Evolutionary conservation across 2,888 invertebrate species (phyloP).

Genomic region (Cantharis flavilabris): DNA sequence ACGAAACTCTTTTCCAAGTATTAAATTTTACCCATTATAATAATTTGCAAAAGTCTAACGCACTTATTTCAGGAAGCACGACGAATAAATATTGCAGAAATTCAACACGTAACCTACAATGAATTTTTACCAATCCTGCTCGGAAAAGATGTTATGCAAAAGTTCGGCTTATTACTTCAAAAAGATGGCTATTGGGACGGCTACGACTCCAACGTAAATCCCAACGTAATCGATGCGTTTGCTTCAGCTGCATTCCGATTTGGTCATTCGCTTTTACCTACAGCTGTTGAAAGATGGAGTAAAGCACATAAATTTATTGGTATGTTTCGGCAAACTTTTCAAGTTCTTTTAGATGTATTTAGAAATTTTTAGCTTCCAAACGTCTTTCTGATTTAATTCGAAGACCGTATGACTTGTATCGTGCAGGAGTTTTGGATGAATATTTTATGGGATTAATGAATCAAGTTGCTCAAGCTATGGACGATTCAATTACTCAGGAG

Average conservation of each 20-base stretch:
- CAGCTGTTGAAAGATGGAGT: slow-evolving; percentile 91
- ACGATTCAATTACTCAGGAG: slow-evolving; percentile 88
- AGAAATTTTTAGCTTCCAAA: slow-evolving; percentile 72
- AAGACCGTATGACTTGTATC: slow-evolving; percentile 86
- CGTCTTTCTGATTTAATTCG: slow-evolving; percentile 86
- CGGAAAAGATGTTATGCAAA: slow-evolving; percentile 90
- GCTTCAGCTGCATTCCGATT: slow-evolving; percentile 92
- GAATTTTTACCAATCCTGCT: slow-evolving; percentile 87
- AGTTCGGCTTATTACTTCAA: slow-evolving; percentile 81
- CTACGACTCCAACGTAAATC: slow-evolving; percentile 83
- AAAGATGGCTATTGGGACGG: slow-evolving; percentile 87
- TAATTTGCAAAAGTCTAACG: not conserved
- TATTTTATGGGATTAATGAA: slow-evolving; percentile 93
- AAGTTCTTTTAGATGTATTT: not conserved
- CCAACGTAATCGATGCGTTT: slow-evolving; percentile 86
- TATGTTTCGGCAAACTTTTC: slow-evolving; percentile 51
- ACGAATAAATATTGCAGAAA: slow-evolving; percentile 81
- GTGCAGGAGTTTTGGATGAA: slow-evolving; percentile 88
- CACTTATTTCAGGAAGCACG: slow-evolving; percentile 66
- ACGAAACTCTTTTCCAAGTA: slow-evolving; percentile 85
- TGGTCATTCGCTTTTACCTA: slow-evolving; percentile 87
- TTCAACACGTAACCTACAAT: slow-evolving; percentile 89
- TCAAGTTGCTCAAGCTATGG: slow-evolving; percentile 94
- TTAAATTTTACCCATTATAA: not conserved
- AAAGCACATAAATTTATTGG: slow-evolving; percentile 94